Evolutionary conservation across 2,797 vertebrate genomes (phyloP).

Genomic region (Rhynchotus rufescens): DNA sequence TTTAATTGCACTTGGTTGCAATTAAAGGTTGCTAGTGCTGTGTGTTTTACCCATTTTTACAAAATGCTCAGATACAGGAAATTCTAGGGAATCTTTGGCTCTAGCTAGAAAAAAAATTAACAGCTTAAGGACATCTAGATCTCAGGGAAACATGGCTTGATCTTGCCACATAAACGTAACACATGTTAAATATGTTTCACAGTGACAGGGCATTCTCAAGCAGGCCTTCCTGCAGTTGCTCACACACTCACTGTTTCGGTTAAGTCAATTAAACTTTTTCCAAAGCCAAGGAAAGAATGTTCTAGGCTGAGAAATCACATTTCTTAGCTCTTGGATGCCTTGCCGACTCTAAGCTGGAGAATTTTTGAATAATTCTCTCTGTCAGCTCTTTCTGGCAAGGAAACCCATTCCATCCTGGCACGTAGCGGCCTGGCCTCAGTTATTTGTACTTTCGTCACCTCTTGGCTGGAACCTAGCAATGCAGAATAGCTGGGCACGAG

Average conservation of each 20-base stretch:
- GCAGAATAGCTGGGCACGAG: neutral
- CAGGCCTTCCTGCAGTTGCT: neutral
- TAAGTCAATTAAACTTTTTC: neutral
- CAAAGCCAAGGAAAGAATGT: conserved; percentile 30
- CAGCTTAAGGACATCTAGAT: neutral
- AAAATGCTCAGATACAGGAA: neutral
- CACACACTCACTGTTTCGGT: neutral
- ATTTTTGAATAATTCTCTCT: conserved; percentile 1
- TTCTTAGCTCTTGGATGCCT: conserved; percentile 18
- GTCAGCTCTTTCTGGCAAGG: neutral
- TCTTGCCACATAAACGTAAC: neutral
- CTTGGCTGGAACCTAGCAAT: conserved; percentile 5
- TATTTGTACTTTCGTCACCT: neutral
- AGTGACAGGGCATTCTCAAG: neutral
- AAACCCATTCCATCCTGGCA: conserved; percentile 10
- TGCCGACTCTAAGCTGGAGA: neutral
- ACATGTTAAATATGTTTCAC: neutral
- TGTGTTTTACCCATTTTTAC: neutral
- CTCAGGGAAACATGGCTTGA: neutral
- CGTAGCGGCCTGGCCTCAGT: neutral
- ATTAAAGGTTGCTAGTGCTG: neutral
- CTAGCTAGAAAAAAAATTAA: neutral
- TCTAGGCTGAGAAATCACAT: neutral
- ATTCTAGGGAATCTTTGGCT: neutral
- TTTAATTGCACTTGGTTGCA: neutral